Percentiles rank a stretch among this genome's conserved stretches.
phyloP scores from a whole-genome alignment of 2,797 vertebrate genomes.

The Channallabes apus region DNA sequence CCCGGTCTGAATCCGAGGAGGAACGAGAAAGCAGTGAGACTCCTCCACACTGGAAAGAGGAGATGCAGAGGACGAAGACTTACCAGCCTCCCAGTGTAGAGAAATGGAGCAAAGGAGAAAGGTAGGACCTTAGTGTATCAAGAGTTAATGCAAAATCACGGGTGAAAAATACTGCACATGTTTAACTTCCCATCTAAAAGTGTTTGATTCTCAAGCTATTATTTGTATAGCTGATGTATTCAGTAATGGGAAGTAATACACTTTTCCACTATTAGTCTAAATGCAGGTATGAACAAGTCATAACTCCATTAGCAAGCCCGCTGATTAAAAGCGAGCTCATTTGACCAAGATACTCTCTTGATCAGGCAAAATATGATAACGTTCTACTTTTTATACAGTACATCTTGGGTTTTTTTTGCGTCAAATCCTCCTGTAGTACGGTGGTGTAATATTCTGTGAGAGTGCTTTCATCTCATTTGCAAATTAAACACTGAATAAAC shows the following conservation, averaged over 20 bases:
- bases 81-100: constrained; percentile 86
- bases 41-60: constrained; percentile 97
- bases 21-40: constrained; percentile 90
- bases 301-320: not conserved
- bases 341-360: not conserved
- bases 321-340: not conserved
- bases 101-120: constrained; percentile 96
- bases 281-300: not conserved
- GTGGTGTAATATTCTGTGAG: too few species aligned
- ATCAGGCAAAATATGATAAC: too few species aligned
- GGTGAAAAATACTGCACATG: not conserved
- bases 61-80: constrained; percentile 88
- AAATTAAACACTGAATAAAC: too few species aligned
- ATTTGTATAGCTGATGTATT: not conserved
- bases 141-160: not conserved
- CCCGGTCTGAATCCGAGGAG: constrained; percentile 86
- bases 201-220: not conserved
- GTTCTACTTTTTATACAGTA: too few species aligned
- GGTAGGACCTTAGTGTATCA: constrained; percentile 70
- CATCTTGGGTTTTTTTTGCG: too few species aligned
- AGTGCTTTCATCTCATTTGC: too few species aligned
- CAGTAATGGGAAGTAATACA: not conserved
- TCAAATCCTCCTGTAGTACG: too few species aligned
- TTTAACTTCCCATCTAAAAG: not conserved
- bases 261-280: not conserved